Base-by-base conservation (phyloP, 2,113 vertebrate species). In the Mesitornis unicolor region DNA sequence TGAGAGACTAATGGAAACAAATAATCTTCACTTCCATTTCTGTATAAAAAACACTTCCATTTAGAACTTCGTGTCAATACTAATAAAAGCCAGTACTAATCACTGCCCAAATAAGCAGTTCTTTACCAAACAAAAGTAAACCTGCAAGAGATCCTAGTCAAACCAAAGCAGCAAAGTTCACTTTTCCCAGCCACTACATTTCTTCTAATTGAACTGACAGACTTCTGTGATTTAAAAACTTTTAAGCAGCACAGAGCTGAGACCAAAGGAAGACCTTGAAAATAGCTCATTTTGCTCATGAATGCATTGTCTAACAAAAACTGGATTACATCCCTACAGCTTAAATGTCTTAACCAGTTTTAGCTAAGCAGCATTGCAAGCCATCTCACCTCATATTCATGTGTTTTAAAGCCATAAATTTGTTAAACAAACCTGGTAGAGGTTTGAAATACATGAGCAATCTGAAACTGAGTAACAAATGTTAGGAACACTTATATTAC, bases 401-500 rank as follows among this genome's bases (percentile, higher is more conserved):
- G 1, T 13, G 4, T 36, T 76, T 76, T 61, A 50, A 86, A 86
- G 36, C 2, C 42, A 54, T 3, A 43, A 0, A 19, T 67, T 40
- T 40, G 9, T 87, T 47, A 9, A 50, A 77, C 16, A 56, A 89
- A 21, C 3, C 13, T 1, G 0, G 6, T 19, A 75, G 4, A 76
- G 2, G 3, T 64, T 42, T 45, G 38, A 75, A 51, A 70, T 47
- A 45, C 11, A 50, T 4, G 10, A 69, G 22, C n/a, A 56, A 63
- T 10, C 11, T 54, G 7, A 70, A 63, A 45, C 12, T 38, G 28
- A 81, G 16, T n/a, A 54, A 47, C 26, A 84, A 51, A 3, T 0
- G 0, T 51, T 51, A 68, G 17, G 10, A 33, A 36, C 1, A 1
- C 17, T 57, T 11, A 4, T 5, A 28, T 51, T 48, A 64, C 6